Base-by-base conservation (phyloP, 1,140 invertebrate genomes). In the Aphidius gifuensis region DNA sequence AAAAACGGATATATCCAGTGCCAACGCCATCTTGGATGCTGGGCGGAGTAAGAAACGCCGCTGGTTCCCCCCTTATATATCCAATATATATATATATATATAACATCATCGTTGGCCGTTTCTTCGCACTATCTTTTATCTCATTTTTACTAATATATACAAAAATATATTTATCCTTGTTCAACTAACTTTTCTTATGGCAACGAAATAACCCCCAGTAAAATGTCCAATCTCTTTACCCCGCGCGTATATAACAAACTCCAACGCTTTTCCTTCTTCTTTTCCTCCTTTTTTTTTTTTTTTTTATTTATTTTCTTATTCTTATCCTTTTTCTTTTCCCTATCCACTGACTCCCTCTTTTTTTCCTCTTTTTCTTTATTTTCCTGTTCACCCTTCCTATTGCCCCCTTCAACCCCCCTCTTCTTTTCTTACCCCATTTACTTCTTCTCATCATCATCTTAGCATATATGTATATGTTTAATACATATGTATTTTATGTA, bases 1-100 rank as follows among this genome's bases (percentile, higher is more conserved):
- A 32, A 32, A 32, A 32, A 32, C 2, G 23, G 23, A 32, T 32
- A 32, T 32, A 32, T 32, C 58, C 72, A 72, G 71, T 75, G 68
- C 64, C 72, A 78, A 80, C 78, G 79, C 78, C 78, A 81, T 80
- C 79, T 81, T 80, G 78, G 77, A 81, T 80, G 78, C 79, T 81
- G 79, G 79, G 79, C 79, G 78, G 78, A 80, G 79, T 80, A 81
- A 42, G 43, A 80, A 74, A 76, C 75, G 68, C 74, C 71, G 61
- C 61, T 32, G 23, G 23, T 32, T 32, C 23, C 23, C 23, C 23
- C 23, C 23, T 32, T 32, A 32, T 32, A 32, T 32, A 32, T 32
- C 23, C 23, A 32, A 32, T 32, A 32, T 32, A 32, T 32, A 32
- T 32, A 32, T 32, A 32, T 32, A 16, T 16, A 16, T 16, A 32